phyloP scores from a whole-genome alignment of 2,888 invertebrate genomes.

The Metellina segmentata region DNA sequence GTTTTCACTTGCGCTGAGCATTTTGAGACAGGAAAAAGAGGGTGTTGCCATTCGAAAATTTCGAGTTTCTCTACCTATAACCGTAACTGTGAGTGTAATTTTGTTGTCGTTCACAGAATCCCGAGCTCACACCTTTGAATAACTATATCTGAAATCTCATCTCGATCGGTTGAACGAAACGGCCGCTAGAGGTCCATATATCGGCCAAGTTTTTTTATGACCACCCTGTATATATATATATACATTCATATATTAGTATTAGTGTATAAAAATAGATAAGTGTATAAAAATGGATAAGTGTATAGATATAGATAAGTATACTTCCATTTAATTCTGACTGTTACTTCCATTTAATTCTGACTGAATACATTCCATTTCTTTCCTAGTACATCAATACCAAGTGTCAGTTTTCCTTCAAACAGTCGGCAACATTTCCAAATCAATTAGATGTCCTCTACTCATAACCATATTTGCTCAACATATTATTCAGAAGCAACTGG shows the following conservation, averaged over 20 bases:
- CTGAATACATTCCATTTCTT: not conserved
- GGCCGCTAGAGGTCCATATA: no score
- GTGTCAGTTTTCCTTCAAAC: constrained; percentile 6
- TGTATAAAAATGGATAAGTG: not conserved
- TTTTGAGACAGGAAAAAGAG: no score
- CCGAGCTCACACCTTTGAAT: no score
- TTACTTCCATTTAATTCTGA: not conserved
- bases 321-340: not conserved
- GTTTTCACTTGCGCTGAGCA: no score
- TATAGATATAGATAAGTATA: not conserved
- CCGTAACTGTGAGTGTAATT: no score
- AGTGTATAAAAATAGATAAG: not conserved
- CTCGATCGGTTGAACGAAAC: no score
- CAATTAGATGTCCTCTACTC: not conserved
- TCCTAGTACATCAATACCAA: constrained; percentile 45
- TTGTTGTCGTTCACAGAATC: no score
- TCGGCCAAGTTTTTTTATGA: not conserved
- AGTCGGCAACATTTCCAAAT: not conserved
- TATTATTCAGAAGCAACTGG: not conserved
- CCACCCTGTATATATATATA: not conserved
- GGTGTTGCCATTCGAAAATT: no score
- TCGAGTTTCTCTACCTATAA: no score
- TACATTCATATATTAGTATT: not conserved
- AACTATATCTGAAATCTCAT: no score
- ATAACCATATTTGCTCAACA: constrained; percentile 7